Percentiles rank a stretch among this genome's conserved stretches.
phyloP scores from a whole-genome alignment of 2,113 vertebrate species.

The Thunnus maccoyii region DNA sequence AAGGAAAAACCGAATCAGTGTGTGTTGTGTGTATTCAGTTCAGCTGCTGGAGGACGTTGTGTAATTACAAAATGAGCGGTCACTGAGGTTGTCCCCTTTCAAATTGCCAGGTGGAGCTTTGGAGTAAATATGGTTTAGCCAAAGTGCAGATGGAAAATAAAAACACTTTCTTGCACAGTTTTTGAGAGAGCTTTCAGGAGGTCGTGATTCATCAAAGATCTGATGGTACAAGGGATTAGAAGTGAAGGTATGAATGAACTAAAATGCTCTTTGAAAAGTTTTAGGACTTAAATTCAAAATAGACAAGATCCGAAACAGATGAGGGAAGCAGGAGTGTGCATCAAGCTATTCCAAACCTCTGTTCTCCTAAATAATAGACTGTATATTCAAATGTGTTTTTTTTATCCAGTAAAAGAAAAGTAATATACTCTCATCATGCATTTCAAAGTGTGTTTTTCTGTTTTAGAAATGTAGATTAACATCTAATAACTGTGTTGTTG shows the following conservation, averaged over 20 bases:
- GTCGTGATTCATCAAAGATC: background rate
- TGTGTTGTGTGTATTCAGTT: background rate
- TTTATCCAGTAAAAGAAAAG: background rate
- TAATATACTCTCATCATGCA: background rate
- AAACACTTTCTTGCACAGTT: constrained; percentile 6
- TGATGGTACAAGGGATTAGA: background rate
- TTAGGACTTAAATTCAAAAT: too few relatives aligned
- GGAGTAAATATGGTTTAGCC: constrained; percentile 8
- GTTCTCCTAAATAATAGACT: too few relatives aligned
- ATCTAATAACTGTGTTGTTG: background rate
- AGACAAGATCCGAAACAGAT: too few relatives aligned
- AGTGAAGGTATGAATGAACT: too few relatives aligned
- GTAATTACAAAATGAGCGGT: constrained; percentile 26
- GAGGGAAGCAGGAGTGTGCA: too few relatives aligned
- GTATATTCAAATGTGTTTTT: too few relatives aligned
- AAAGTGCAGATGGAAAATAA: constrained; percentile 15
- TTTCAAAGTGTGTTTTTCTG: background rate
- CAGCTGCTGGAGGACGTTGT: constrained; percentile 24
- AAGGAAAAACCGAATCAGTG: background rate
- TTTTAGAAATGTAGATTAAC: background rate
- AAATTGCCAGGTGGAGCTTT: constrained; percentile 37
- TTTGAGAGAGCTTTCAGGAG: background rate
- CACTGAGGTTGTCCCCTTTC: constrained; percentile 20
- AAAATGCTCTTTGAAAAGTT: too few relatives aligned
- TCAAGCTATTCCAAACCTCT: too few relatives aligned